phyloP scores from a whole-genome alignment of 2,113 vertebrate genomes.

The Festucalex cinctus region DNA sequence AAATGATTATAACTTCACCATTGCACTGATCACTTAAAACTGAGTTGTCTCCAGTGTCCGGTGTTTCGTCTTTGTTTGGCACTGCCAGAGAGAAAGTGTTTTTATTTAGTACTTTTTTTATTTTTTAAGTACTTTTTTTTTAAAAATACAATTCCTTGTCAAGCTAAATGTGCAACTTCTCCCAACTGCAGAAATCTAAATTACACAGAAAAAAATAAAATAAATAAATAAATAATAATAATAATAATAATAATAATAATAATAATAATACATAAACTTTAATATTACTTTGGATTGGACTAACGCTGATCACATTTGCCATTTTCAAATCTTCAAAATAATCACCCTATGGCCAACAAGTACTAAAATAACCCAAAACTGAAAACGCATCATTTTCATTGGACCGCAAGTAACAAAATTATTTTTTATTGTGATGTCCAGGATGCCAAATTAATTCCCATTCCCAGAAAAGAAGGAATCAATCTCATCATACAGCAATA shows the following conservation, averaged over 20 bases:
- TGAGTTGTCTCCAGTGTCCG: constrained; percentile 4
- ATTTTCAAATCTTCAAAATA: no score
- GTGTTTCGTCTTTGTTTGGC: constrained; percentile 13
- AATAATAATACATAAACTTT: background rate
- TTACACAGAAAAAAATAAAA: background rate
- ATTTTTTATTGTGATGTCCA: no score
- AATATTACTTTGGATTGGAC: no score
- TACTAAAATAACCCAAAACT: no score
- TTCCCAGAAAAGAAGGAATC: background rate
- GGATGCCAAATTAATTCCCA: no score
- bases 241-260: no score
- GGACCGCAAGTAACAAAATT: no score
- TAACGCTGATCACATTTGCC: no score
- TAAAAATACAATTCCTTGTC: no score
- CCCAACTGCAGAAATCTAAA: background rate
- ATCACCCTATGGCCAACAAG: no score
- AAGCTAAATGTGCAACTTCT: background rate
- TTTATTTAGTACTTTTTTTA: background rate
- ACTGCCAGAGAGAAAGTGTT: constrained; percentile 17
- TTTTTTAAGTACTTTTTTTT: background rate
- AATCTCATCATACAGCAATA: background rate
- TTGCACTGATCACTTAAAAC: constrained; percentile 45
- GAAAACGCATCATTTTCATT: no score
- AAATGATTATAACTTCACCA: constrained; percentile 39
- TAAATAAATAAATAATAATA: no score